A percentile compares a stretch with the other conserved stretches of the same genome.
phyloP scores from a whole-genome alignment of 92 coral and sea anemone genomes.

The Diadumene lineata region DNA sequence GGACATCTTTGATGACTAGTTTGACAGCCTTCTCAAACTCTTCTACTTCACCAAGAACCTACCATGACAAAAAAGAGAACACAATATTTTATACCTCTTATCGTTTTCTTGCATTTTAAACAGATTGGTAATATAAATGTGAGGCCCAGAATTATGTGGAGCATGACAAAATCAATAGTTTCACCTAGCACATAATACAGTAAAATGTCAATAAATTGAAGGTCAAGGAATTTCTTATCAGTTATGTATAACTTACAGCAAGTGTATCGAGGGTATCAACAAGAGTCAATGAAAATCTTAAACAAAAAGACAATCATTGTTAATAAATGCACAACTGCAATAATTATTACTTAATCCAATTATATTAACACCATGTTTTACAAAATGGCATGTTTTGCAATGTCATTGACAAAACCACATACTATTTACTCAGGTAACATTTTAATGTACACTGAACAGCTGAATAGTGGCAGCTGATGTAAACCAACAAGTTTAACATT shows the following conservation, averaged over 20 bases:
- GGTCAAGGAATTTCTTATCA: too few relatives aligned
- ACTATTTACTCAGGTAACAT: too few relatives aligned
- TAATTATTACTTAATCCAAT: too few relatives aligned
- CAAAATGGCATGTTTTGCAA: too few relatives aligned
- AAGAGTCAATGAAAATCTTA: conserved; percentile 94
- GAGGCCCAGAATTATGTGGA: background rate
- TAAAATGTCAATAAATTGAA: too few relatives aligned
- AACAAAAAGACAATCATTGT: background rate
- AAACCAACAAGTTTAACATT: background rate
- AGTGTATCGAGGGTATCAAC: conserved; percentile 92
- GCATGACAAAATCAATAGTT: background rate
- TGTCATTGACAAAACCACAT: too few relatives aligned
- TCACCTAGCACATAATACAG: background rate
- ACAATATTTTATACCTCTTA: background rate
- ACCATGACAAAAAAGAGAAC: background rate
- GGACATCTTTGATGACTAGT: conserved; percentile 86
- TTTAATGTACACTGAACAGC: background rate
- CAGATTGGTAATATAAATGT: background rate
- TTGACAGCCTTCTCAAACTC: conserved; percentile 93
- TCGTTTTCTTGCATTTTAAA: background rate
- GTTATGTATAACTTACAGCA: conserved; percentile 71
- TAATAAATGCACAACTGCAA: too few relatives aligned
- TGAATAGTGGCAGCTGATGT: background rate
- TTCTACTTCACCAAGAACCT: conserved; percentile 90
- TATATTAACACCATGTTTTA: too few relatives aligned